phyloP scores from a whole-genome alignment of 2,113 vertebrate species.

The Epinephelus cyanopodus region DNA sequence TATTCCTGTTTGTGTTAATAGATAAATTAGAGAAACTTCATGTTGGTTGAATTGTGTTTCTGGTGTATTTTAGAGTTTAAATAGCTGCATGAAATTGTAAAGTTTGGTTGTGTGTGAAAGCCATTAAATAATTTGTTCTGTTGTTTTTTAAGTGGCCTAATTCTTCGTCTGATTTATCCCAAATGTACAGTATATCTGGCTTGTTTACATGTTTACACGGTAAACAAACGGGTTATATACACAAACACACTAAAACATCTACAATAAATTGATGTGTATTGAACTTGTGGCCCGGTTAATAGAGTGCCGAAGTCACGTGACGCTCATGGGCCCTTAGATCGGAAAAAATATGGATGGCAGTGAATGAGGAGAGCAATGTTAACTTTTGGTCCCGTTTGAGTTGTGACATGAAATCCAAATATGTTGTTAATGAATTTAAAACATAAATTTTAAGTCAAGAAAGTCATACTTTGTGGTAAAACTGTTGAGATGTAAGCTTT shows the following conservation, averaged over 20 bases:
- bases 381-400: too few relatives aligned
- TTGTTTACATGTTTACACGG: neutral
- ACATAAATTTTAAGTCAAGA: too few relatives aligned
- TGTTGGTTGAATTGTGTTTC: neutral
- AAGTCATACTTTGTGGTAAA: too few relatives aligned
- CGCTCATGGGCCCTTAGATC: too few relatives aligned
- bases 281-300: slow-evolving; percentile 34
- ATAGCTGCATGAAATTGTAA: slow-evolving; percentile 8
- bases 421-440: too few relatives aligned
- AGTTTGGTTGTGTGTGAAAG: slow-evolving; percentile 9
- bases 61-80: neutral
- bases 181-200: neutral
- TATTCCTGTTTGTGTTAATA: neutral
- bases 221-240: neutral
- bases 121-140: slow-evolving; percentile 12
- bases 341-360: too few relatives aligned
- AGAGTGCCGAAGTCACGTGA: too few relatives aligned
- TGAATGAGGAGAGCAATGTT: too few relatives aligned
- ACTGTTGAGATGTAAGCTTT: too few relatives aligned
- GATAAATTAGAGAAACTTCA: neutral
- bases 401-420: too few relatives aligned
- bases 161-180: neutral
- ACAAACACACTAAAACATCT: neutral
- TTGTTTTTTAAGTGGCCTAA: neutral
- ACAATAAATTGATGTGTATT: neutral